Base-by-base conservation (phyloP, 2,797 vertebrate genomes). In the Orientallactaga sibirica region DNA sequence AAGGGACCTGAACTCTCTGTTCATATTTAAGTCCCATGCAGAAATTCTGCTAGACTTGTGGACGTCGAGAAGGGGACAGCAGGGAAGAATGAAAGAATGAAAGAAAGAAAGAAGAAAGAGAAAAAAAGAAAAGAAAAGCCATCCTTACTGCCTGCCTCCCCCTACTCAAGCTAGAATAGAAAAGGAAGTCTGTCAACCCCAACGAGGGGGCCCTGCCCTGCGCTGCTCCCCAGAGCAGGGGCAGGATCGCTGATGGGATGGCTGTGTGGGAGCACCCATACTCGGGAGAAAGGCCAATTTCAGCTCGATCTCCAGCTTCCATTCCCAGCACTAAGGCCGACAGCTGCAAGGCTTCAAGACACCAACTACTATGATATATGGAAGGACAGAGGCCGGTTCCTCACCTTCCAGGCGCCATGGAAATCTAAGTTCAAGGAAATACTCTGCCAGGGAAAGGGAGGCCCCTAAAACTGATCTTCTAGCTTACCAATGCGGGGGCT, bases 401-500 rank as follows among this genome's bases (percentile, higher is more conserved):
- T 80, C 62, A 68, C 81, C 89, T 88, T 24, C 68, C 67, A 61
- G 91, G 78, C 62, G 33, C 81, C 76, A 37, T 2, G 61, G 64
- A 84, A 92, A 89, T 70, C 95, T 87, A 37, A 52, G n/a, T 81
- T 82, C 66, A 16, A 78, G 78, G 80, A 70, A 81, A 83, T 1
- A 18, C 3, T 5, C 68, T 37, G 20, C 4, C 15, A 18, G 16
- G 33, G n/a, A 81, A 66, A 64, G 80, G 52, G 83, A 81, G 25
- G 71, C 75, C 33, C n/a, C 58, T 52, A 64, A 41, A 81, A 68
- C 37, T 16, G 22, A 18, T 58, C 1, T 18, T 58, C 74, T 27
- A 66, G 2, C 24, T 7, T 37, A 27, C 62, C 20, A 7, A 58
- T 37, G 58, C 3, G 19, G 20, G 70, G 55, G 62, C 41, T 55